These are phyloP conservation scores for Orthosia gothica DNA, from an alignment of 2,888 invertebrate genomes.

Conservation along the genomic window DNA sequence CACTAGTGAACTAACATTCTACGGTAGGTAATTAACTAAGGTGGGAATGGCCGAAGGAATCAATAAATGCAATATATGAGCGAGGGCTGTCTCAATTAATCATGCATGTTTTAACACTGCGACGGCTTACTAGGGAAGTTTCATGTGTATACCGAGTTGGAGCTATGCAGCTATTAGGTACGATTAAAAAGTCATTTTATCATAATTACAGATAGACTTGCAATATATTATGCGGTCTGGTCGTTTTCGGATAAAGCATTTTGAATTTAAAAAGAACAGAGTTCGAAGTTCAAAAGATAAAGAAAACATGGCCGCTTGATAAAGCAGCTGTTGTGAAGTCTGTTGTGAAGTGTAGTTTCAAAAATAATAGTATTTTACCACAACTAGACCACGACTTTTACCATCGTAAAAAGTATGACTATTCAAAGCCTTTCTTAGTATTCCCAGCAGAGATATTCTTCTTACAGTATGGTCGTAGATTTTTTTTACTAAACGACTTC, in stretches of 20 bases:
- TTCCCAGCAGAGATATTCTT: slow-evolving; percentile 29
- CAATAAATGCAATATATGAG: background rate
- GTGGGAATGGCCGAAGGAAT: background rate
- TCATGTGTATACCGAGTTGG: background rate
- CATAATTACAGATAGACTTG: background rate
- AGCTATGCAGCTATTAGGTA: too few species aligned
- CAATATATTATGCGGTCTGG: background rate
- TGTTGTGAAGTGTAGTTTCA: background rate
- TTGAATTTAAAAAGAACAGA: background rate
- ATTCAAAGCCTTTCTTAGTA: slow-evolving; percentile 30
- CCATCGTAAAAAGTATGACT: slow-evolving; percentile 12
- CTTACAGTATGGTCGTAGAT: slow-evolving; percentile 16
- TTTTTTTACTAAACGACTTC: slow-evolving; percentile 54
- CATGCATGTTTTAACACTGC: slow-evolving; percentile 6
- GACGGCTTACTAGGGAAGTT: background rate
- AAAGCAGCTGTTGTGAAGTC: slow-evolving; percentile 9
- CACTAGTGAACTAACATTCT: background rate
- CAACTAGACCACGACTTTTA: slow-evolving; percentile 2
- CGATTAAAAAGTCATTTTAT: too few species aligned
- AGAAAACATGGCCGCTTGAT: slow-evolving; percentile 1
- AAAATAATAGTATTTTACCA: slow-evolving; percentile 21
- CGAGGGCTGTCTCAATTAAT: background rate
- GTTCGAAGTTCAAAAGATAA: background rate
- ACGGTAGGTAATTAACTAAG: background rate
- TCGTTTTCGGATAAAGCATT: background rate